Conservation (phyloP, 2,888 invertebrate species). For the Drosophila percnosoma region DNA sequence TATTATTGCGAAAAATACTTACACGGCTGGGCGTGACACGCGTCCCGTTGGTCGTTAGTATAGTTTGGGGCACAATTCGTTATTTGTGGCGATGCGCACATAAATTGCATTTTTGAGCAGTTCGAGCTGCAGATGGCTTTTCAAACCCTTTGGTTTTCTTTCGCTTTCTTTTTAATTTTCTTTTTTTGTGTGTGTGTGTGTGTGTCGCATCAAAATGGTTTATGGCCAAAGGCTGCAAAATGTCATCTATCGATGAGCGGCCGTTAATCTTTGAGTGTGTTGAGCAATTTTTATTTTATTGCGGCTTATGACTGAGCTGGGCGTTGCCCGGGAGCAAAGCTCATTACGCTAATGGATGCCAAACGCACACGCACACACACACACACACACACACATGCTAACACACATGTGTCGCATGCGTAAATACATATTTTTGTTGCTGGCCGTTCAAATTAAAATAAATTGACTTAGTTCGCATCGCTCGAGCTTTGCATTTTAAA, state of each 20-base stretch:
- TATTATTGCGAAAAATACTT: conserved; percentile 72
- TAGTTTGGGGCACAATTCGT: conserved; percentile 79
- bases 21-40: conserved; percentile 36
- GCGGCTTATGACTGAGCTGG: conserved; percentile 48
- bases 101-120: conserved; percentile 80
- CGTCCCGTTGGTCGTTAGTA: conserved; percentile 57
- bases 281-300: conserved; percentile 61
- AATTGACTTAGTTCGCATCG: conserved; percentile 64
- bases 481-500: conserved; percentile 66
- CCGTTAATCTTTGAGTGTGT: conserved; percentile 73
- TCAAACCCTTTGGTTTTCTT: conserved; percentile 28
- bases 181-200: conserved; percentile 14
- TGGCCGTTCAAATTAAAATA: conserved; percentile 65
- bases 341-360: conserved; percentile 73
- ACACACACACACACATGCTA: neutral
- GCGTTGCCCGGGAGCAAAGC: conserved; percentile 59
- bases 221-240: conserved; percentile 72
- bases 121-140: conserved; percentile 47
- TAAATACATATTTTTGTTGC: conserved; percentile 24
- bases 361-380: conserved; percentile 7
- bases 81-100: conserved; percentile 68
- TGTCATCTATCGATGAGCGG: conserved; percentile 75
- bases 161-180: conserved; percentile 4
- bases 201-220: conserved; percentile 68
- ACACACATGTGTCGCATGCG: conserved; percentile 3